phyloP scores from a whole-genome alignment of 1,140 invertebrate genomes.

The Himalopsyche phryganea region DNA sequence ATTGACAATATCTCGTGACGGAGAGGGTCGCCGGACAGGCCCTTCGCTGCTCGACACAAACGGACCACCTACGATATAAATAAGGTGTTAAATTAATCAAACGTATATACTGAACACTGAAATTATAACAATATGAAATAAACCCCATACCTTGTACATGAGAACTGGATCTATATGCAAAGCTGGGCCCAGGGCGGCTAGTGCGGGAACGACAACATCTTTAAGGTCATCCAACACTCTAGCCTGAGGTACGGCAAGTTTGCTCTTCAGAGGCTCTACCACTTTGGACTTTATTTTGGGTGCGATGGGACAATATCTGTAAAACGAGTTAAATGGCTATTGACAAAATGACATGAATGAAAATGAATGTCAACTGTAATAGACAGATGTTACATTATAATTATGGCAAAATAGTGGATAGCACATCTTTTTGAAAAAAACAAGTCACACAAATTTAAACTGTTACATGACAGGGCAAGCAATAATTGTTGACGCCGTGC shows the following conservation, averaged over 20 bases:
- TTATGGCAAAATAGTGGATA: no score
- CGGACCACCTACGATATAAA: slow-evolving; percentile 44
- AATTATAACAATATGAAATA: no score
- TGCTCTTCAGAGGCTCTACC: slow-evolving; percentile 55
- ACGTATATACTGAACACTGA: no score
- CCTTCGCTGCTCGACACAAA: slow-evolving; percentile 43
- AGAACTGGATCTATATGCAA: slow-evolving; percentile 83
- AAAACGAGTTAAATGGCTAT: slow-evolving; percentile 23
- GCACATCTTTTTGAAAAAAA: no score
- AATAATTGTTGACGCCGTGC: no score
- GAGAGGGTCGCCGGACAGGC: slow-evolving; percentile 49
- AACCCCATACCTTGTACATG: slow-evolving; percentile 71
- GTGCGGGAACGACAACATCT: slow-evolving; percentile 80
- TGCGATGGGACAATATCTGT: slow-evolving; percentile 68
- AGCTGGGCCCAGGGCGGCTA: slow-evolving; percentile 82
- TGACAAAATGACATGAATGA: no score
- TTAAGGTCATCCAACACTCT: slow-evolving; percentile 69
- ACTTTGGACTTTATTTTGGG: slow-evolving; percentile 63
- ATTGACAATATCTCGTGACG: slow-evolving; percentile 81
- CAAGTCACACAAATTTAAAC: no score
- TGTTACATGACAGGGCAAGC: no score
- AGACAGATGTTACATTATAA: no score
- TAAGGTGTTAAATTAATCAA: no score
- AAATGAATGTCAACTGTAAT: no score
- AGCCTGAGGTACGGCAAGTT: slow-evolving; percentile 59